Evolutionary conservation across 2,888 invertebrate genomes (phyloP).

Genomic region (Heliconius ismenius): DNA sequence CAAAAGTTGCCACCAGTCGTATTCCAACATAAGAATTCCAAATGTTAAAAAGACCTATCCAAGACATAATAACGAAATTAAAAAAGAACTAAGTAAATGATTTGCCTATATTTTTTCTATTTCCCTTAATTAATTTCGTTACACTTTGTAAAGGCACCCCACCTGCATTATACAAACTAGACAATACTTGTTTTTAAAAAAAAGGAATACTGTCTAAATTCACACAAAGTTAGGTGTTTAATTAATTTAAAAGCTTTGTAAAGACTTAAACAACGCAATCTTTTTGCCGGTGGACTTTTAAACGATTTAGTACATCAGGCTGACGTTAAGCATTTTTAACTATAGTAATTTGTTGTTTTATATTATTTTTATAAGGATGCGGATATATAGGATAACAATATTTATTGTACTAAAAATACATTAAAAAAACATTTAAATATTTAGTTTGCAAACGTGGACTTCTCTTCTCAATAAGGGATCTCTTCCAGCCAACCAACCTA

Average conservation of each 20-base stretch:
- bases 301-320: constrained; percentile 15
- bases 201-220: constrained; percentile 54
- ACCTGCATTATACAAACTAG: neutral
- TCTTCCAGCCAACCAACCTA: no score
- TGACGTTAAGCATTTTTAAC: constrained; percentile 9
- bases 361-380: neutral
- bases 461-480: no score
- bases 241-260: constrained; percentile 71
- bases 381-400: neutral
- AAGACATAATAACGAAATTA: neutral
- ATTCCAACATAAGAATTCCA: no score
- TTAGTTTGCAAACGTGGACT: no score
- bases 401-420: no score
- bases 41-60: no score
- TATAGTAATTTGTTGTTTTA: neutral
- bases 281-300: constrained; percentile 16
- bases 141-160: neutral
- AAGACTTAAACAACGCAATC: constrained; percentile 23
- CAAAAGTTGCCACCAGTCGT: neutral
- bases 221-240: constrained; percentile 63
- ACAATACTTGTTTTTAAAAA: constrained; percentile 27
- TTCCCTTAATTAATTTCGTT: neutral
- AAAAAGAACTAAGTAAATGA: neutral
- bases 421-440: no score
- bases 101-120: neutral